These are phyloP conservation scores for Leptoteleia sp. DNA, from an alignment of 1,140 invertebrate species.

Conservation along the genomic window DNA sequence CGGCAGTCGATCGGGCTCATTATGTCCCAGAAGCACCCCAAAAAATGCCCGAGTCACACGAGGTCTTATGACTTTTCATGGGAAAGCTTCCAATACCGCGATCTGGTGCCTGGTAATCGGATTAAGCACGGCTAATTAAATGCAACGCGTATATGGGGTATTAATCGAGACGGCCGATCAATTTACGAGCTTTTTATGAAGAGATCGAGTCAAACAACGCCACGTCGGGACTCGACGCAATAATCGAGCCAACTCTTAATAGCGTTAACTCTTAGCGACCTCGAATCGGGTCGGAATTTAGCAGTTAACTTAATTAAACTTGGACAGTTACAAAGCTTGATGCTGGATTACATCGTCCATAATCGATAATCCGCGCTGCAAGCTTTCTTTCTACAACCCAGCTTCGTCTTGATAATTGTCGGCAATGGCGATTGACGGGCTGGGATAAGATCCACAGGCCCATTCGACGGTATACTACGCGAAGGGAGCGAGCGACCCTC, in stretches of 20 bases:
- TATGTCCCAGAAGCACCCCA: slow-evolving; percentile 72
- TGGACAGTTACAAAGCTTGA: slow-evolving; percentile 29
- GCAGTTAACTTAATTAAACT: slow-evolving; percentile 44
- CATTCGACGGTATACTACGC: slow-evolving; percentile 37
- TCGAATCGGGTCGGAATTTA: slow-evolving; percentile 44
- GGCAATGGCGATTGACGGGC: slow-evolving; percentile 29
- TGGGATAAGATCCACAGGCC: slow-evolving; percentile 69
- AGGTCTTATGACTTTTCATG: slow-evolving; percentile 70
- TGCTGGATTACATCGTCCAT: slow-evolving; percentile 44
- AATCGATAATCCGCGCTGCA: slow-evolving; percentile 21
- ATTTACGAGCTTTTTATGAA: slow-evolving; percentile 55
- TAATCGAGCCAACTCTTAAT: slow-evolving; percentile 37
- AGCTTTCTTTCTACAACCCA: slow-evolving; percentile 33
- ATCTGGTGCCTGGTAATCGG: slow-evolving; percentile 26
- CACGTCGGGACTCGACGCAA: slow-evolving; percentile 2
- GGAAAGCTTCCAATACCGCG: slow-evolving; percentile 59
- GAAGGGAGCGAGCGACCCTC: slow-evolving; percentile 30
- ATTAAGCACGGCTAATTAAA: slow-evolving; percentile 55
- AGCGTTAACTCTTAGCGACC: no score
- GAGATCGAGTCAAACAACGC: slow-evolving; percentile 15
- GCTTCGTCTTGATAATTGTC: slow-evolving; percentile 45
- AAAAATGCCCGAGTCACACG: slow-evolving; percentile 71
- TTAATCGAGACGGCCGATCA: slow-evolving; percentile 25
- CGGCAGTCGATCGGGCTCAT: slow-evolving; percentile 79
- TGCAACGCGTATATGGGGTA: slow-evolving; percentile 32